Base-by-base conservation (phyloP, 64 coral and sea anemone species). In the Pocillopora verrucosa region DNA sequence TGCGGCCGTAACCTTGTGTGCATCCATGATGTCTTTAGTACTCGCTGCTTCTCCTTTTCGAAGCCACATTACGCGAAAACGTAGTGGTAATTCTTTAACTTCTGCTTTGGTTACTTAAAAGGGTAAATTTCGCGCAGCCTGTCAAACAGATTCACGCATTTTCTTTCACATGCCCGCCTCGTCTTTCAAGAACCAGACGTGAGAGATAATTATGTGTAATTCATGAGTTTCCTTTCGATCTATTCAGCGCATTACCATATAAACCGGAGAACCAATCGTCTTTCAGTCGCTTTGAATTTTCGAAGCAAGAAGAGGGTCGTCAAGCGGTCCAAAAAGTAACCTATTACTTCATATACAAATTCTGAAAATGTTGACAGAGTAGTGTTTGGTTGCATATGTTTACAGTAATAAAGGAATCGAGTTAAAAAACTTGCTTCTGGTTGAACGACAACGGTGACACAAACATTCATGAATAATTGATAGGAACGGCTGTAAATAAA, bases 381-480 rank as follows among this genome's bases (percentile, higher is more conserved):
- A 38, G 35, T 83, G 14, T 35, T 20, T 65, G 61, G 22, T 10
- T 19, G 80, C 5, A 24, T 67, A 11, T 24, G 22, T 70, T 51
- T 65, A 62, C 16, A 36, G 20, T 68, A 36, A 41, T 61, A 67
- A 17, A 41, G 16, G 65, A 45, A 61, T 68, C 67, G 61, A 65
- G 41, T 30, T 0, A 51, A 59, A 22, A 68, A 17, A 16, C 15
- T 72, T 85, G 38, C 82, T 85, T 85, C 36, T 20, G 36, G 80
- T 36, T 25, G 13, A 25, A 45, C 56, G 35, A 20, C 19, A 70
- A 24, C n/a, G 20, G 82, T 56, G 64, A 77, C 60, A 91, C 15
- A 91, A 82, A 62, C n/a, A 70, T 91, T 80, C 30, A 91, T 91
- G 72, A 59, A 76, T 76, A 45, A 64, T 91, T 84, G 41, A 91